Base-by-base conservation (phyloP, 1,140 invertebrate species). In the Coelopa frigida region DNA sequence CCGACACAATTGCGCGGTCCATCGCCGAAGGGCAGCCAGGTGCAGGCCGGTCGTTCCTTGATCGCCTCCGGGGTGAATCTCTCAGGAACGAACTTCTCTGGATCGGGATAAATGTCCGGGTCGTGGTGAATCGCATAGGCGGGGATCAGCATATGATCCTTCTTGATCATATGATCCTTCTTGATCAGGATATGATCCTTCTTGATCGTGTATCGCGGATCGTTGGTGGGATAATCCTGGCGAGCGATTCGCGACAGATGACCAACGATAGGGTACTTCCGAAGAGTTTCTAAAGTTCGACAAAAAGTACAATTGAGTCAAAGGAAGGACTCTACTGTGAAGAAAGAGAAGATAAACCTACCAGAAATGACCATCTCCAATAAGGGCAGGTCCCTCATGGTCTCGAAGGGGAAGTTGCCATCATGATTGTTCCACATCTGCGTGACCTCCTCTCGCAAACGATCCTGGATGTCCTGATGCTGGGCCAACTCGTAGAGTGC, bases 1-100 rank as follows among this genome's bases (percentile, higher is more conserved):
- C 76, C 78, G 42, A 80, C 76, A 54, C 78, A 79, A 56, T 78
- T 76, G 45, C 82, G 70, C 0, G 78, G 78, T n/a, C 83, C 84
- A 41, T 81, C 78, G 26, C 83, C 84, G 56, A 87, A 87, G 2
- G 83, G 80, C 14, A 86, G 71, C 53, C 77, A 85, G 0, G 76
- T 23, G n/a, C 36, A 38, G 1, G 70, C 68, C 42, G 65, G 56
- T 35, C 62, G 54, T 23, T 64, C 55, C 4, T 52, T 52, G 52
- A 70, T 71, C 36, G 68, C 56, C 40, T 80, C 77, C 4, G 73
- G 61, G 5, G 66, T 56, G 57, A 84, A 85, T 53, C 81, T 60
- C 22, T 83, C 79, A 0, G 83, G 83, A 56, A 80, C 71, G 53
- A 82, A 86, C 8, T 53, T 59, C 5, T 79, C 72, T 12, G 83